phyloP scores from a whole-genome alignment of 2,797 vertebrate genomes.

The Acanthis flammea region DNA sequence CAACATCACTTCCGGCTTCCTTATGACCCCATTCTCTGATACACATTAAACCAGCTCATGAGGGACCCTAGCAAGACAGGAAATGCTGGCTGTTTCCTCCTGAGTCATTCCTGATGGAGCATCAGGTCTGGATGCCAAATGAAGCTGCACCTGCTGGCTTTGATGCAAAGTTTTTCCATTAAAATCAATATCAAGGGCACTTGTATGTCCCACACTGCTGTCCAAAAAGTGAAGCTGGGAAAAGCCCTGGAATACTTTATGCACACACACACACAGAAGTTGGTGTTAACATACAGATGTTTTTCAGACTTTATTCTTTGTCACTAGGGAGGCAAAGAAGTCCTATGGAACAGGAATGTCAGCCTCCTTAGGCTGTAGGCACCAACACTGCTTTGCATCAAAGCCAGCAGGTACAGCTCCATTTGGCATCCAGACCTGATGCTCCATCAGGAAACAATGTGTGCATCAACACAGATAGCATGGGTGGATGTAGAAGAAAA shows the following conservation, averaged over 20 bases:
- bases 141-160: background rate
- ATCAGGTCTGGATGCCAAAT: background rate
- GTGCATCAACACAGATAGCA: background rate
- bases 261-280: background rate
- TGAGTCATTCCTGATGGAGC: background rate
- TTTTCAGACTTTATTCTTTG: background rate
- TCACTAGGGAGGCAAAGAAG: background rate
- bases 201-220: background rate
- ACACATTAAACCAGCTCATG: background rate
- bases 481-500: background rate
- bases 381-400: background rate
- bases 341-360: background rate
- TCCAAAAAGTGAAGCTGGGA: background rate
- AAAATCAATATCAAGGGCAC: background rate
- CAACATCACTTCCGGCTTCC: background rate
- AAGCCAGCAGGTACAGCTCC: background rate
- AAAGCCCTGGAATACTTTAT: background rate
- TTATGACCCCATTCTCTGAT: background rate
- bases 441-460: background rate
- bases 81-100: background rate
- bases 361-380: background rate
- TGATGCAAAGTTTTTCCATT: background rate
- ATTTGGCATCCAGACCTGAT: background rate
- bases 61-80: background rate
- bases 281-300: background rate